These are phyloP conservation scores for Drosophila borealis DNA, from an alignment of 2,888 invertebrate species.

Conservation along the genomic window DNA sequence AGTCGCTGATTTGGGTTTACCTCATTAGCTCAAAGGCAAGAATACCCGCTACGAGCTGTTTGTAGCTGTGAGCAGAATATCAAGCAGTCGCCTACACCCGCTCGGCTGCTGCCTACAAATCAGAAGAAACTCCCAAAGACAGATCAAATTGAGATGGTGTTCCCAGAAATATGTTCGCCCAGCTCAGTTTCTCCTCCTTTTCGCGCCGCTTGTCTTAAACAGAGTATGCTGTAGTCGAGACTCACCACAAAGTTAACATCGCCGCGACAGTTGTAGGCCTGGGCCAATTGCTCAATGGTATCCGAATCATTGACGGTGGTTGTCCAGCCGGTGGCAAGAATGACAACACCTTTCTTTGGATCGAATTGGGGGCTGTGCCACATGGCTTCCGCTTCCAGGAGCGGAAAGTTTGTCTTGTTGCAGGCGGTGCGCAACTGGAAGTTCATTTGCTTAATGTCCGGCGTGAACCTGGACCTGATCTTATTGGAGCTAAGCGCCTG, in stretches of 20 bases:
- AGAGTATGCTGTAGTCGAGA: constrained; percentile 1
- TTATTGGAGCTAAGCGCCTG: constrained; percentile 74
- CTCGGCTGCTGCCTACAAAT: no score
- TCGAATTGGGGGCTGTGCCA: constrained; percentile 82
- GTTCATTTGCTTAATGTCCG: constrained; percentile 79
- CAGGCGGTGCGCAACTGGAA: constrained; percentile 81
- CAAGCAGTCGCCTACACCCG: no score
- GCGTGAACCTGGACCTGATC: constrained; percentile 73
- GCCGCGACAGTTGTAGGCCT: constrained; percentile 82
- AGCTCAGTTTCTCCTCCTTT: background rate
- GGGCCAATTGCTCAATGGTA: constrained; percentile 71
- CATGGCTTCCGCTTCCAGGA: constrained; percentile 75
- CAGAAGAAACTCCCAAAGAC: no score
- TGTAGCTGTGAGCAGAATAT: no score
- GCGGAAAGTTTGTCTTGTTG: constrained; percentile 72
- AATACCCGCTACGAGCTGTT: no score
- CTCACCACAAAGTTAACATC: constrained; percentile 84
- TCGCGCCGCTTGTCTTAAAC: background rate
- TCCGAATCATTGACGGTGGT: constrained; percentile 80
- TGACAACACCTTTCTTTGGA: constrained; percentile 76
- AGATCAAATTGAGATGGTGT: no score
- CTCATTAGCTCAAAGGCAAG: no score
- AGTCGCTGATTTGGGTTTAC: no score
- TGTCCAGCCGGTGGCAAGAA: constrained; percentile 84
- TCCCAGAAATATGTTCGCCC: background rate